Conservation (phyloP, 2,888 invertebrate species). For the Drosophila meridiana region DNA sequence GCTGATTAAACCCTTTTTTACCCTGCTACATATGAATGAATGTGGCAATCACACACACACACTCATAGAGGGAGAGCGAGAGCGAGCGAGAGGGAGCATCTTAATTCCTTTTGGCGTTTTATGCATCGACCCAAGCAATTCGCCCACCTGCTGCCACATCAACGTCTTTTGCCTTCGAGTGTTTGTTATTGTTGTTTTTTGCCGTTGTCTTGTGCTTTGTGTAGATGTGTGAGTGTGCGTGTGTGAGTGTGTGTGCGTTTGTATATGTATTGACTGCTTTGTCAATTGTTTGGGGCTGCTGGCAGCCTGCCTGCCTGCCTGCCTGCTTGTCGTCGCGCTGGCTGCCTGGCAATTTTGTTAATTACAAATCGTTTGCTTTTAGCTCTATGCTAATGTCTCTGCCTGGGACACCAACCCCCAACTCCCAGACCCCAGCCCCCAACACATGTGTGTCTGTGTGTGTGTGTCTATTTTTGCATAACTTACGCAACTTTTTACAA, state of each 20-base stretch:
- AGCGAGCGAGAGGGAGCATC: slow-evolving; percentile 31
- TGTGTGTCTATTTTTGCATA: slow-evolving; percentile 66
- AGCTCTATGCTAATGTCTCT: slow-evolving; percentile 69
- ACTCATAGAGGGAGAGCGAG: slow-evolving; percentile 36
- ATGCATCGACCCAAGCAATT: slow-evolving; percentile 67
- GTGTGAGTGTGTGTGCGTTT: slow-evolving; percentile 24
- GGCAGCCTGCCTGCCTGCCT: slow-evolving; percentile 1
- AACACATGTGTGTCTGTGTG: slow-evolving; percentile 23
- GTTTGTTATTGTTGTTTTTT: slow-evolving; percentile 67
- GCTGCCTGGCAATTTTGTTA: slow-evolving; percentile 85
- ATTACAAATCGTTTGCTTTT: slow-evolving; percentile 83
- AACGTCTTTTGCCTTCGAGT: slow-evolving; percentile 61
- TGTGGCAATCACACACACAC: slow-evolving; percentile 54
- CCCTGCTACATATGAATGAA: slow-evolving; percentile 50
- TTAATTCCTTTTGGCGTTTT: slow-evolving; percentile 78
- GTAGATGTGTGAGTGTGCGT: slow-evolving; percentile 17
- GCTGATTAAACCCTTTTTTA: slow-evolving; percentile 80
- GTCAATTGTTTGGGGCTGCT: slow-evolving; percentile 70
- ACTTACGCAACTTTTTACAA: slow-evolving; percentile 68
- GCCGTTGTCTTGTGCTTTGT: slow-evolving; percentile 35
- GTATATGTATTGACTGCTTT: slow-evolving; percentile 71
- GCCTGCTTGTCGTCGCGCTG: slow-evolving; percentile 35
- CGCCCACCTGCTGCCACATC: slow-evolving; percentile 60
- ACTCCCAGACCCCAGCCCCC: slow-evolving; percentile 2
- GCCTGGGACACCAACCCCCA: slow-evolving; percentile 42